Evolutionary conservation across 2,888 invertebrate species (phyloP), one percentile per base, ranked within the genome.

Genomic region (Papilio elwesi): DNA sequence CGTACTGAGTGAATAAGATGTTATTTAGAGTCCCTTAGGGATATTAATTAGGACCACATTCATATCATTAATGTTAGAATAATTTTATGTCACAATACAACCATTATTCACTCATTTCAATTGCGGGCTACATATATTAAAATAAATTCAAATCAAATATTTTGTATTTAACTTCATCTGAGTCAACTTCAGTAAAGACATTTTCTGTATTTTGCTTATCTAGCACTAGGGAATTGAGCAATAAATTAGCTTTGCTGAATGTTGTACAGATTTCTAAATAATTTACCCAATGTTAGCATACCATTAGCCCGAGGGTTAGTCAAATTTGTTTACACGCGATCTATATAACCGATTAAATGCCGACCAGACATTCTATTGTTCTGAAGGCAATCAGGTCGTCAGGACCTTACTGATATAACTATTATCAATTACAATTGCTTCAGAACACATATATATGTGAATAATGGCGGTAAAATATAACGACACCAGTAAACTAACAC

Each of bases 221-320:
- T n/a, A 38, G n/a, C 9, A 59, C 38, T 38, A 59, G 59, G n/a
- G 9, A 38, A 4, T 38, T 59, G 38, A 59, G 38, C 13, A n/a
- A n/a, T 38, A n/a, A 26, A 59, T 38, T 59, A 59, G n/a, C 38
- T 13, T 38, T 38, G 38, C n/a, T 59, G 13, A 38, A 59, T 36
- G 57, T 38, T 59, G 59, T 38, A 57, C 26, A 11, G n/a, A 9
- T 38, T 38, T 59, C 38, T 38, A 38, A 59, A 38, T 55, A 16
- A 55, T 38, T n/a, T n/a, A 38, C 0, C 26, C 1, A 57, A 57
- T 59, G 59, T 59, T 59, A 13, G 38, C 59, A n/a, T 59, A 59
- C 13, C 59, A 59, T 59, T 59, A 59, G 38, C 38, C 38, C 38
- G 59, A 59, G 38, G 59, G 59, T 59, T 59, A 13, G 59, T 38